Percentiles rank a stretch among this genome's conserved stretches.
These are phyloP conservation scores for Eurosta solidaginis DNA, from an alignment of 1,140 invertebrate genomes.

Conservation along the genomic window DNA sequence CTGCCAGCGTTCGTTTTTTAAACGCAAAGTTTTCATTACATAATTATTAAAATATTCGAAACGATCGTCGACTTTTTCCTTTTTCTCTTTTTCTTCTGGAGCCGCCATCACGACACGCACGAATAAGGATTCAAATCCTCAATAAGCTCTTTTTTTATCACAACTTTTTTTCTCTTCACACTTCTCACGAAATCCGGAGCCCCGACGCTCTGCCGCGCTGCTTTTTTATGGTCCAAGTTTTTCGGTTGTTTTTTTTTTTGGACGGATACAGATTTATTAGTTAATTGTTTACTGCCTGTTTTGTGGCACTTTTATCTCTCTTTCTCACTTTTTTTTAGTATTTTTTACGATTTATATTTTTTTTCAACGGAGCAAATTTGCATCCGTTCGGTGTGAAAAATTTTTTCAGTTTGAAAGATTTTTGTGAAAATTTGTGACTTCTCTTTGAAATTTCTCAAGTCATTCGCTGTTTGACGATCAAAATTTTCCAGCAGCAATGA, in stretches of 20 bases:
- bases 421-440: background rate
- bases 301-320: background rate
- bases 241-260: background rate
- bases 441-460: background rate
- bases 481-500: too few species aligned
- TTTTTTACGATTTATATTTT: background rate
- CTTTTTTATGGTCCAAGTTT: background rate
- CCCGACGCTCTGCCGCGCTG: background rate
- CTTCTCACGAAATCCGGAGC: background rate
- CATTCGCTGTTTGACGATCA: background rate
- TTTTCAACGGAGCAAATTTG: background rate
- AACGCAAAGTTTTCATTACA: conserved; percentile 64
- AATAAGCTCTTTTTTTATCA: background rate
- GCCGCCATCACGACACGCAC: background rate
- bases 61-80: conserved; percentile 46
- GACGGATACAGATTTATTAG: background rate
- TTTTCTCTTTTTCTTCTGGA: conserved; percentile 28
- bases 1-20: conserved; percentile 74
- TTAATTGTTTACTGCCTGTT: background rate
- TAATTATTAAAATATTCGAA: conserved; percentile 58
- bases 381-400: background rate
- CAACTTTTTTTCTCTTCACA: background rate
- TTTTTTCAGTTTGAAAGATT: background rate
- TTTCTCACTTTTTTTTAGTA: background rate
- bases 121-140: background rate